A percentile compares a stretch with the other conserved stretches of the same genome.
These are phyloP conservation scores for Petromus typicus DNA, from an alignment of 2,113 vertebrate genomes.

Conservation along the genomic window DNA sequence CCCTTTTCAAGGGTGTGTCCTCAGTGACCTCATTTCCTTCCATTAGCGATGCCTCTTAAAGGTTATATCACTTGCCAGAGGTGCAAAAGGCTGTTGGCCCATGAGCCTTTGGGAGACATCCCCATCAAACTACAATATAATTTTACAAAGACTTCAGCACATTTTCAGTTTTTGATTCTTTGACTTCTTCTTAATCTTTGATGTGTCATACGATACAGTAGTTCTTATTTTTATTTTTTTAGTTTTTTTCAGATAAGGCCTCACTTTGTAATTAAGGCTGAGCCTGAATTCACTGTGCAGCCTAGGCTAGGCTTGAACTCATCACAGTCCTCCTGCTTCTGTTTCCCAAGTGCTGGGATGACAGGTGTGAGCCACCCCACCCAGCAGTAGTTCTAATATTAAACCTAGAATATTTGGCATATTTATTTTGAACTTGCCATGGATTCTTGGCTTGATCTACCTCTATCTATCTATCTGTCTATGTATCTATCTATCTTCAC, in stretches of 20 bases:
- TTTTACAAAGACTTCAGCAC: not conserved
- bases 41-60: not conserved
- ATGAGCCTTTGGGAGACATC: not conserved
- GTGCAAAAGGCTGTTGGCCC: not conserved
- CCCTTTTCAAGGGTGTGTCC: not conserved
- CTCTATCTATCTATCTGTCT: not conserved
- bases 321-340: too few species aligned
- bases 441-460: conserved; percentile 21
- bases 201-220: not conserved
- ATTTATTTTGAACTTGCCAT: conserved; percentile 37
- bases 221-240: not conserved
- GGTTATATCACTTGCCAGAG: not conserved
- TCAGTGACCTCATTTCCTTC: not conserved
- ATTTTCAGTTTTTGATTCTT: not conserved
- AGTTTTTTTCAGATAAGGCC: too few species aligned
- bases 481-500: conserved; percentile 3
- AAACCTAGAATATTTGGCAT: not conserved
- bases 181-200: not conserved
- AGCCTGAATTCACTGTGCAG: too few species aligned
- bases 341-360: too few species aligned
- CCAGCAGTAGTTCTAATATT: not conserved
- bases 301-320: too few species aligned
- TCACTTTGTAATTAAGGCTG: too few species aligned
- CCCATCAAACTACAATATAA: not conserved
- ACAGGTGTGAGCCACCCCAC: too few species aligned